Percentiles rank a stretch among this genome's conserved stretches.
phyloP scores from a whole-genome alignment of 2,113 vertebrate genomes.

The Ctenomys sociabilis region DNA sequence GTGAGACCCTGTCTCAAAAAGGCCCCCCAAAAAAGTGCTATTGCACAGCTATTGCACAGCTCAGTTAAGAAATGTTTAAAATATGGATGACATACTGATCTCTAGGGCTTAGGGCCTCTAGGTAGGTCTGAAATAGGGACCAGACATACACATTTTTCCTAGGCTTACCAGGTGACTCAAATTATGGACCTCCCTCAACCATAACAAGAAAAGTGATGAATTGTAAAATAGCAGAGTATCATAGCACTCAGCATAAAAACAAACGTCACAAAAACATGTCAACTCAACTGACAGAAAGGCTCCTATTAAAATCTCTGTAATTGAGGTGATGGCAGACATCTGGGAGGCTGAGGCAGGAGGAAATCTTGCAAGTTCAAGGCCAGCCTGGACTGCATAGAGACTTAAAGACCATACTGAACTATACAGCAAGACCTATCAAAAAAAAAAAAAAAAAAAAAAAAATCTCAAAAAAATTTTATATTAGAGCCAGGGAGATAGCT shows the following conservation, averaged over 20 bases:
- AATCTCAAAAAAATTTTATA: neutral
- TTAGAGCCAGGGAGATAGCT: neutral
- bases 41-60: neutral
- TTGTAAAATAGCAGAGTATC: neutral
- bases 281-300: neutral
- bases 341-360: neutral
- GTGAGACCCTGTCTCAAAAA: no score
- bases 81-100: neutral
- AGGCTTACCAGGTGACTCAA: neutral
- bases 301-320: neutral
- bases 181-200: neutral
- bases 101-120: neutral
- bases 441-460: neutral
- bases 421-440: neutral
- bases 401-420: neutral
- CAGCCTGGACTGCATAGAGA: neutral
- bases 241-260: neutral
- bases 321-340: neutral
- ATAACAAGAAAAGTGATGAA: neutral
- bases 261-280: conserved; percentile 4
- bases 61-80: neutral
- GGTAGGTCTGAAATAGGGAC: neutral
- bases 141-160: neutral
- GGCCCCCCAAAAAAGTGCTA: neutral
- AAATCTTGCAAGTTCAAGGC: neutral